Evolutionary conservation across 2,797 vertebrate species (phyloP).

Genomic region (Megalops cyprinoides): DNA sequence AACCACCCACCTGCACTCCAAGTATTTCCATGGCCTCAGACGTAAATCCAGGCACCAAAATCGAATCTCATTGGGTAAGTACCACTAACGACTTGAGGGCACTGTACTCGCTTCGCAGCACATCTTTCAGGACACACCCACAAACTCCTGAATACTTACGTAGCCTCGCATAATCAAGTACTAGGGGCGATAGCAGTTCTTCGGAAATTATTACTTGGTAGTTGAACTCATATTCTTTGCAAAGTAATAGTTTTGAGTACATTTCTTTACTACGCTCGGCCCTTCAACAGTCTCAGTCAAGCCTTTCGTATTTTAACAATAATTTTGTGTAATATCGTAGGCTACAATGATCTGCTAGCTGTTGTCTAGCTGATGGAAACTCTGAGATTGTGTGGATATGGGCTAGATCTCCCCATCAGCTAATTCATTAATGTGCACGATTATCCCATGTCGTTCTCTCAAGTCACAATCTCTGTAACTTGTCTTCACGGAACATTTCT

Average conservation of each 20-base stretch:
- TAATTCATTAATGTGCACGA: neutral
- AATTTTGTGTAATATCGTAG: neutral
- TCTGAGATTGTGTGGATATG: neutral
- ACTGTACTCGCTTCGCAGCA: neutral
- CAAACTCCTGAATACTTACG: neutral
- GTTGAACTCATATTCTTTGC: neutral
- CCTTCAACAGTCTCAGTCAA: neutral
- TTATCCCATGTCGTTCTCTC: no score
- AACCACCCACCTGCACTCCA: neutral
- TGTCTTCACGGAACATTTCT: no score
- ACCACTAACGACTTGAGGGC: neutral
- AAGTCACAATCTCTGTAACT: no score
- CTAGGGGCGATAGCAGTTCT: neutral
- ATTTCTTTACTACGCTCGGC: neutral
- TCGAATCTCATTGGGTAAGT: neutral
- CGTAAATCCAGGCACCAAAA: no score
- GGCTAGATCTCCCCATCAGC: neutral
- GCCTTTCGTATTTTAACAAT: neutral
- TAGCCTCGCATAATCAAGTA: neutral
- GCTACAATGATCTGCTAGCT: neutral
- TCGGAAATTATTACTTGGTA: neutral
- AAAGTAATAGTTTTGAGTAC: neutral
- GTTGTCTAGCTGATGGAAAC: neutral
- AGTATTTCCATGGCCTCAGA: neutral
- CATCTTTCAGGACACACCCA: slow-evolving; percentile 5